Percentiles rank a stretch among this genome's conserved stretches.
Evolutionary conservation across 1,140 invertebrate genomes (phyloP).

Genomic region (Drosophila pseudoobscura): DNA sequence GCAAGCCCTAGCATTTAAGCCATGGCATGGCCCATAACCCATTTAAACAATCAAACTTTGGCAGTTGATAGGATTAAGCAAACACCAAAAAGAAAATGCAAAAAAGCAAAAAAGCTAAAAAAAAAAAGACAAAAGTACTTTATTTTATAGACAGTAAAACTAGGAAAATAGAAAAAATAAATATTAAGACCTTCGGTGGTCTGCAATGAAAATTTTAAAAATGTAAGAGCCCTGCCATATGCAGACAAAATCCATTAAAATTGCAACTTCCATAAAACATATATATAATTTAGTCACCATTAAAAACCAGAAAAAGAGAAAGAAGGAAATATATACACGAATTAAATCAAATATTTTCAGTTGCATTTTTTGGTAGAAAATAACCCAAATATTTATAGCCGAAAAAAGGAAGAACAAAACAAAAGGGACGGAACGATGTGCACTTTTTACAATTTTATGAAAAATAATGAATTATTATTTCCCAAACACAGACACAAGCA

Average conservation of each 20-base stretch:
- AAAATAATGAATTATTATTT: constrained; percentile 53
- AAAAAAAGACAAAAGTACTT: constrained; percentile 63
- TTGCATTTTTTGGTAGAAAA: constrained; percentile 57
- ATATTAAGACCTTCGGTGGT: constrained; percentile 8
- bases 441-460: constrained; percentile 70
- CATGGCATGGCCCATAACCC: constrained; percentile 39
- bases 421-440: constrained; percentile 16
- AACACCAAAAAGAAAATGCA: constrained; percentile 15
- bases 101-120: constrained; percentile 5
- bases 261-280: constrained; percentile 42
- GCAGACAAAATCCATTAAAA: constrained; percentile 37
- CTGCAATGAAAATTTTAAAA: constrained; percentile 50
- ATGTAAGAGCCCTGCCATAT: constrained; percentile 30
- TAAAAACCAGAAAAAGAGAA: constrained; percentile 9
- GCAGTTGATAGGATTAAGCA: constrained; percentile 52
- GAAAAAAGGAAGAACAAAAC: constrained; percentile 19
- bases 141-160: constrained; percentile 64
- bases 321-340: constrained; percentile 27
- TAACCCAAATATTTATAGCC: constrained; percentile 59
- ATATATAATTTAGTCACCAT: constrained; percentile 36
- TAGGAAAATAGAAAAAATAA: constrained; percentile 24
- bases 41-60: constrained; percentile 72
- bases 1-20: constrained; percentile 46
- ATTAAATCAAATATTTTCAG: constrained; percentile 52
- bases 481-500: constrained; percentile 29